These are phyloP conservation scores for Dryobotodes eremita DNA, from an alignment of 2,888 invertebrate genomes.

Conservation along the genomic window DNA sequence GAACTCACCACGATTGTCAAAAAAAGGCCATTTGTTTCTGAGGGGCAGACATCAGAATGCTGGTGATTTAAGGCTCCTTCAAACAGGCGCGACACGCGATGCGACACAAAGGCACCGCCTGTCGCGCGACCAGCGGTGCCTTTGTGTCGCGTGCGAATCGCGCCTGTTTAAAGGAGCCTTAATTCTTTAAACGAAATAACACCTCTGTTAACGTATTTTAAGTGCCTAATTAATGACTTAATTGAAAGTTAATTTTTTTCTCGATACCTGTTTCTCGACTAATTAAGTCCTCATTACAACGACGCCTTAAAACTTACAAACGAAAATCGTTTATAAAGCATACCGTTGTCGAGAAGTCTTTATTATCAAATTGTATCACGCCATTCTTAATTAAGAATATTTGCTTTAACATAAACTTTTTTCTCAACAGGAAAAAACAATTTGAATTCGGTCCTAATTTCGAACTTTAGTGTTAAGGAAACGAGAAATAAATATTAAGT, in stretches of 20 bases:
- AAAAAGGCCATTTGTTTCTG: no score
- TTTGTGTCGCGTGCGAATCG: no score
- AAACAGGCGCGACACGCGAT: no score
- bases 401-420: conserved; percentile 39
- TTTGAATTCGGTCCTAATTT: conserved; percentile 46
- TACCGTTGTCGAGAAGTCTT: conserved; percentile 39
- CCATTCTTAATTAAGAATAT: conserved; percentile 64
- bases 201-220: conserved; percentile 33
- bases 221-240: conserved; percentile 22
- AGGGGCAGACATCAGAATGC: no score
- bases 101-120: no score
- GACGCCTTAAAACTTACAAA: conserved; percentile 35
- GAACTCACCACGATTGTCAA: no score
- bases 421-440: conserved; percentile 52
- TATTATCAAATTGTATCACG: conserved; percentile 58
- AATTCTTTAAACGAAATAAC: background rate
- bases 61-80: no score
- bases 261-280: conserved; percentile 28
- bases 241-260: conserved; percentile 19
- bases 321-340: conserved; percentile 28
- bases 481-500: conserved; percentile 47
- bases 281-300: conserved; percentile 48
- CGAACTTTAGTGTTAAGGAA: conserved; percentile 29
- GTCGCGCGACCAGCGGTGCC: no score
- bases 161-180: no score